Evolutionary conservation across 2,113 vertebrate species (phyloP).

Genomic region (Ammospiza caudacuta): DNA sequence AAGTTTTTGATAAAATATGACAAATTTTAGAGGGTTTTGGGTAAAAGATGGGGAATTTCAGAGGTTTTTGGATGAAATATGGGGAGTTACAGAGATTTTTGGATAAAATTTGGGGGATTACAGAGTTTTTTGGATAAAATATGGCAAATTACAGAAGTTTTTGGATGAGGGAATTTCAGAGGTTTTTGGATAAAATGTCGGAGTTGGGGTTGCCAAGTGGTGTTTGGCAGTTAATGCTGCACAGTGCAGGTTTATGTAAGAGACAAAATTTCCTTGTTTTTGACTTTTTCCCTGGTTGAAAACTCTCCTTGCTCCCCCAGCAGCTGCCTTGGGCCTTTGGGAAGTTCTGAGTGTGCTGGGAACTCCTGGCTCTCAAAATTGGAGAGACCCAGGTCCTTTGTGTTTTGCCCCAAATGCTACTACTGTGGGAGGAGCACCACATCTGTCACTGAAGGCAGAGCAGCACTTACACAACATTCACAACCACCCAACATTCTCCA

Average conservation of each 20-base stretch:
- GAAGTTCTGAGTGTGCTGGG: background rate
- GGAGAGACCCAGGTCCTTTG: background rate
- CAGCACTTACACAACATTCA: accelerated
- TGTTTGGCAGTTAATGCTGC: background rate
- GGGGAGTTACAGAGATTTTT: background rate
- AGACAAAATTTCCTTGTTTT: background rate
- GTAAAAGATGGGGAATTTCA: background rate
- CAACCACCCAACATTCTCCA: accelerated
- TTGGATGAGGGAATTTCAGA: no score
- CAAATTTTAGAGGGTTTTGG: background rate
- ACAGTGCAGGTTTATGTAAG: accelerated
- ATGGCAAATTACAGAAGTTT: background rate
- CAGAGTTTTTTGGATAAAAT: background rate
- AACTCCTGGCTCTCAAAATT: background rate
- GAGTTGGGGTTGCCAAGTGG: background rate
- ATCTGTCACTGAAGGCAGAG: background rate
- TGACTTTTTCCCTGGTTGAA: background rate
- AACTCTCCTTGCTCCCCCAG: background rate
- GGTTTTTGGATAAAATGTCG: accelerated
- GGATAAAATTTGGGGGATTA: no score
- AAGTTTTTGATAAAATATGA: background rate
- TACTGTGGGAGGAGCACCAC: background rate
- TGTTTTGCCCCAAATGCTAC: background rate
- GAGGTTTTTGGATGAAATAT: background rate
- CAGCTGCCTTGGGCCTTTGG: no score